Base-by-base conservation (phyloP, 2,888 invertebrate genomes). In the Eurytoma adleriae region DNA sequence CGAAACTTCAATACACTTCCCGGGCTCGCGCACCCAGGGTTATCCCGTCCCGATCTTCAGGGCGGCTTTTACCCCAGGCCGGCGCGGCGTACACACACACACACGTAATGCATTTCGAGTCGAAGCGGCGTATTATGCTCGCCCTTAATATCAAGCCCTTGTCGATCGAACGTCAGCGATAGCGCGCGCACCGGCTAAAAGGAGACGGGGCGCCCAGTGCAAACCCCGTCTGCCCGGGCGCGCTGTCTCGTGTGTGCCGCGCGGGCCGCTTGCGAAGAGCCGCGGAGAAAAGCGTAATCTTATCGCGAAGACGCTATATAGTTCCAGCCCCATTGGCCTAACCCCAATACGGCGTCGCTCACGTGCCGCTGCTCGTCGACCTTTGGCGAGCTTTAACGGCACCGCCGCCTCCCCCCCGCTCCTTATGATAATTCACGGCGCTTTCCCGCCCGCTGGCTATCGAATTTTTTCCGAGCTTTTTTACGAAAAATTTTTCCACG, bases 281-380 rank as follows among this genome's bases (percentile, higher is more conserved):
- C 10, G 48, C 54, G 48, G 64, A 70, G 64, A 40, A 76, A 76
- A 50, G 70, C 54, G 61, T 73, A 72, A 78, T 78, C 72, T 78
- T 72, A 78, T 78, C 72, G 18, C 61, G 16, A 61, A 73, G 57
- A 62, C 72, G 16, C 27, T 70, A 70, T 64, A 48, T 12, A 13
- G 59, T 3, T 3, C 40, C 54, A 69, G 54, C 62, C 54, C 76
- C 76, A 62, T 76, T 76, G 69, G 20, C 59, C 67, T 67, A 72
- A 54, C 67, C 78, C 61, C 52, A n/a, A 64, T 64, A 40, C 16
- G 16, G 14, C 5, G 18, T 3, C 10, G 24, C 16, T 12, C 24
- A 24, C 13, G 14, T 48, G 4, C 30, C 40, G 13, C 61, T 54
- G 48, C 50, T 66, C 66, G 48, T 24, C 48, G 66, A 24, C 54